phyloP scores from a whole-genome alignment of 2,888 invertebrate species.

The Cheilosia scutellata region DNA sequence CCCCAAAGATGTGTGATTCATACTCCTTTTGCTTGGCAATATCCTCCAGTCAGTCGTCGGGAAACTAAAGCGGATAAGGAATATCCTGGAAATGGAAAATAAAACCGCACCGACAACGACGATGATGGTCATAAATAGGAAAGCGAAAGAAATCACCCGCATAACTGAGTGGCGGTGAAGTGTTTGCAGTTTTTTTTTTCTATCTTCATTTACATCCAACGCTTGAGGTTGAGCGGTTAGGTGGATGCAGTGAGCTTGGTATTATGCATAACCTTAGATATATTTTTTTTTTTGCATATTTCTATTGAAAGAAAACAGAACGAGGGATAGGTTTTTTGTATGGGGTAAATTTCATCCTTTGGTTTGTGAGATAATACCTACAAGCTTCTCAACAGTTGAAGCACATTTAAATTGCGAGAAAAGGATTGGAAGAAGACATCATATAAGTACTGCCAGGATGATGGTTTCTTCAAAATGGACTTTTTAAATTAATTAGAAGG shows the following conservation, averaged over 20 bases:
- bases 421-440: not conserved
- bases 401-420: not conserved
- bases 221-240: conserved; percentile 28
- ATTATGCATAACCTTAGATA: conserved; percentile 29
- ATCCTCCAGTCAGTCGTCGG: conserved; percentile 4
- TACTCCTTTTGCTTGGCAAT: conserved; percentile 38
- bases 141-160: conserved; percentile 74
- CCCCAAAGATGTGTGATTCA: conserved; percentile 70
- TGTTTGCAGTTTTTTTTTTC: conserved; percentile 42
- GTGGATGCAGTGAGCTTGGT: conserved; percentile 33
- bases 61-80: conserved; percentile 36
- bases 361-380: not conserved
- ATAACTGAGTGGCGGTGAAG: conserved; percentile 67
- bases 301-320: conserved; percentile 30
- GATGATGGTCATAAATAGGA: conserved; percentile 67
- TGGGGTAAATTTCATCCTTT: not conserved
- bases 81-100: conserved; percentile 24
- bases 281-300: conserved; percentile 38
- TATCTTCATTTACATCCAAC: conserved; percentile 17
- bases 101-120: conserved; percentile 38
- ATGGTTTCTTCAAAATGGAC: not conserved
- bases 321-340: not conserved
- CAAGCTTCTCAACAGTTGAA: not conserved
- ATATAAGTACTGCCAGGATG: not conserved
- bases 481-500: not conserved